Percentiles rank a stretch among this genome's conserved stretches.
Evolutionary conservation across 1,140 invertebrate genomes (phyloP).

Genomic region (Littorina saxatilis): DNA sequence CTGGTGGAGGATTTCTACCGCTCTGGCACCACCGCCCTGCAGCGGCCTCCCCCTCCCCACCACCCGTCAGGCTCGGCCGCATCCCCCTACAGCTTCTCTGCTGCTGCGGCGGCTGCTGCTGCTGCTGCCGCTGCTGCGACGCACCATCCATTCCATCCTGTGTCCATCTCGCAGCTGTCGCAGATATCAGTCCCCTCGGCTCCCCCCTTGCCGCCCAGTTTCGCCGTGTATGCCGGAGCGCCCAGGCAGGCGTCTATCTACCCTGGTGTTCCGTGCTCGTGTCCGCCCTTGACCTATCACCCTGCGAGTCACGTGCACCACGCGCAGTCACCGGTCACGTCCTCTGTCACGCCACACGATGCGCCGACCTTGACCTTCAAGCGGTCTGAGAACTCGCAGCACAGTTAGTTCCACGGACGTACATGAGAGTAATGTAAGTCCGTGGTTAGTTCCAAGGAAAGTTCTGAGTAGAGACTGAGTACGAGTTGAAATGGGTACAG

Average conservation of each 20-base stretch:
- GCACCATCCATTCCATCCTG: neutral
- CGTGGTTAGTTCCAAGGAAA: too few species aligned
- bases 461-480: too few species aligned
- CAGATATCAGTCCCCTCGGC: neutral
- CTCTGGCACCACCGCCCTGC: constrained; percentile 11
- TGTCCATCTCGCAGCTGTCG: neutral
- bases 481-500: too few species aligned
- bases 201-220: neutral
- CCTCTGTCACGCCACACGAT: neutral
- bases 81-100: constrained; percentile 12
- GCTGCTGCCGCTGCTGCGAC: constrained; percentile 8
- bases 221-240: constrained; percentile 6
- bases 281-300: neutral
- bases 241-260: neutral
- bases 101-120: constrained; percentile 7
- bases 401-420: too few species aligned
- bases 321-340: constrained; percentile 7
- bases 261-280: constrained; percentile 7
- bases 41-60: neutral
- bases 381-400: neutral
- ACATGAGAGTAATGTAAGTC: too few species aligned
- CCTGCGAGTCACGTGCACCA: constrained; percentile 9
- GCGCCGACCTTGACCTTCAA: neutral
- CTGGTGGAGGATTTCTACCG: constrained; percentile 55
- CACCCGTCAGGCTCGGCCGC: constrained; percentile 4